Percentiles rank a stretch among this genome's conserved stretches.
phyloP scores from a whole-genome alignment of 2,113 vertebrate species.

The Pteropus alecto region DNA sequence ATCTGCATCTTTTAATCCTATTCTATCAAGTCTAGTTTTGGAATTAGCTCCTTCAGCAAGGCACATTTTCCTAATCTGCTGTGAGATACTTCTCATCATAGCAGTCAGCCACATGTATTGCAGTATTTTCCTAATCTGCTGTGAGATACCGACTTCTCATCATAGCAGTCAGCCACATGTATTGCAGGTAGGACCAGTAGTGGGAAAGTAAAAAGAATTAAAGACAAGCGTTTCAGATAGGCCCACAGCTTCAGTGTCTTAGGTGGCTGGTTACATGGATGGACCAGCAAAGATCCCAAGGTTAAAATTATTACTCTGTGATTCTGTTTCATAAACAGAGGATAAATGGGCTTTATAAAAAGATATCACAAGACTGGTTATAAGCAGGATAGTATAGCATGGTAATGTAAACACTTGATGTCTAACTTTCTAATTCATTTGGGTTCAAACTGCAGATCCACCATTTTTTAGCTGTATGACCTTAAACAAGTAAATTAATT shows the following conservation, averaged over 20 bases:
- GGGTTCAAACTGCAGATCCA: not conserved
- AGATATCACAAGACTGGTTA: not conserved
- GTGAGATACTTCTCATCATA: not conserved
- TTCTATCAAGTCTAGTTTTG: not conserved
- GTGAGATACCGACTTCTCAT: not conserved
- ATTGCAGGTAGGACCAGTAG: not conserved
- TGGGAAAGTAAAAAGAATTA: not conserved
- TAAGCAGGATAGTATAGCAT: not conserved
- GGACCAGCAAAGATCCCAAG: not conserved
- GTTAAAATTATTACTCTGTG: not conserved
- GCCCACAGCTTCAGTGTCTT: not conserved
- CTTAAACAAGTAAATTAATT: not conserved
- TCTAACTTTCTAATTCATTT: not conserved
- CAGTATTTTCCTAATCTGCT: not conserved
- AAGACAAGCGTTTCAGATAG: not conserved
- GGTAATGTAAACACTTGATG: not conserved
- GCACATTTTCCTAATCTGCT: not conserved
- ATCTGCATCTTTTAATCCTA: not conserved
- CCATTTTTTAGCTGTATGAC: not conserved
- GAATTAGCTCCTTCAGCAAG: not conserved
- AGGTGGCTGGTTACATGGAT: not conserved
- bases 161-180: not conserved
- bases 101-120: not conserved
- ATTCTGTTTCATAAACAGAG: not conserved
- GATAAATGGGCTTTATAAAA: not conserved